Percentiles rank a stretch among this genome's conserved stretches.
These are phyloP conservation scores for Pelvicachromis taeniatus DNA, from an alignment of 2,113 vertebrate species.

Conservation along the genomic window DNA sequence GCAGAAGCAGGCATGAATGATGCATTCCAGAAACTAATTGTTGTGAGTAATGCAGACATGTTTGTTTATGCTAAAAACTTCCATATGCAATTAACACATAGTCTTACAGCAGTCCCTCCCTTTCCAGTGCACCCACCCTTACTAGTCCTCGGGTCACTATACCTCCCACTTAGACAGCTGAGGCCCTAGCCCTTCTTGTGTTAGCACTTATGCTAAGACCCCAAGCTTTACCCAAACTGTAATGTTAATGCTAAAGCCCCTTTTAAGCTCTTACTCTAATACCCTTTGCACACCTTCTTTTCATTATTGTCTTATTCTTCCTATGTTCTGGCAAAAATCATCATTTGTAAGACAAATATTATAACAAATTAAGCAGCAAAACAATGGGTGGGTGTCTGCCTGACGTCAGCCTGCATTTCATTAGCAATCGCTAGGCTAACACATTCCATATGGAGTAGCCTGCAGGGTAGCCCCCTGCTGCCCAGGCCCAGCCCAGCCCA, in stretches of 20 bases:
- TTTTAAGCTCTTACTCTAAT: slow-evolving; percentile 13
- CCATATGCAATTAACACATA: slow-evolving; percentile 56
- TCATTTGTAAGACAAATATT: slow-evolving; percentile 78
- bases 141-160: slow-evolving; percentile 35
- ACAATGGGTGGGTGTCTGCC: slow-evolving; percentile 72
- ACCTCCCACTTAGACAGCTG: slow-evolving; percentile 54
- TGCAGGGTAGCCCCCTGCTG: slow-evolving; percentile 69
- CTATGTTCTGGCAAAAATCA: slow-evolving; percentile 46
- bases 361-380: slow-evolving; percentile 76
- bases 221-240: slow-evolving; percentile 4
- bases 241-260: background rate
- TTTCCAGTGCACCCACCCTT: slow-evolving; percentile 31
- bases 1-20: slow-evolving; percentile 1
- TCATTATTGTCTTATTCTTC: slow-evolving; percentile 20
- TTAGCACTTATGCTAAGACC: slow-evolving; percentile 51
- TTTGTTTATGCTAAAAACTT: slow-evolving; percentile 44
- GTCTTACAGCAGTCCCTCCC: slow-evolving; percentile 27
- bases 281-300: background rate
- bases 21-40: slow-evolving; percentile 33
- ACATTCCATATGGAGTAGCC: slow-evolving; percentile 77
- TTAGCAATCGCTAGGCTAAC: slow-evolving; percentile 74
- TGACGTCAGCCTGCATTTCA: slow-evolving; percentile 78
- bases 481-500: slow-evolving; percentile 55
- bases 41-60: slow-evolving; percentile 42
- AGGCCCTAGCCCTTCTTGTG: slow-evolving; percentile 34